Evolutionary conservation across 2,888 invertebrate genomes (phyloP), one percentile per base, ranked within the genome.

Genomic region (Phragmatobia fuliginosa): DNA sequence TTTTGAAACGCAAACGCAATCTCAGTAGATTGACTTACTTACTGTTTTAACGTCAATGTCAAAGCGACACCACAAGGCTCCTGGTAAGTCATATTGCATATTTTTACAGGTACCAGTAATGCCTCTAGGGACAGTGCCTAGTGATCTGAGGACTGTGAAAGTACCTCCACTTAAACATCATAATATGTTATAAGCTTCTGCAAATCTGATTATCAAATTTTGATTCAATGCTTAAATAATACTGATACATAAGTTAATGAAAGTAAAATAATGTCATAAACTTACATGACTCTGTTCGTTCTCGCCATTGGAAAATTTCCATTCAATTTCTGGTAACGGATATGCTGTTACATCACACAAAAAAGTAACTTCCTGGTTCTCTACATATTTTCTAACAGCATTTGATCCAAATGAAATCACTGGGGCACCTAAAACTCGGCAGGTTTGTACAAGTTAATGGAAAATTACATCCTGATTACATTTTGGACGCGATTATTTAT

Each of bases 281-380:
- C 78, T 76, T 81, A 88, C 89, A 83, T 78, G 63, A 32, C 32
- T 41, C 32, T 79, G 71, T 61, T 80, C 66, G 10, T 72, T 76
- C 8, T 67, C 73, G 65, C 83, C 82, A 67, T 83, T 79, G 7
- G 82, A 80, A 73, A 92, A 92, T 45, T 74, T 72, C 94, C 94
- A 94, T 5, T 67, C 73, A 16, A 94, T 80, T 1, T 63, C 60
- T 1, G 94, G 93, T 65, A 88, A 70, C 1, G 92, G 91, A 75
- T 88, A 92, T 7, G 92, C 94, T 31, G 75, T 82, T 18, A 86
- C 92, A n/a, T 82, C 78, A 74, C 94, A 94, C 45, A 70, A 66
- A 21, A 94, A 75, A 25, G 81, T 85, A 14, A 79, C 82, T 25
- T 1, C 67, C 60, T 79, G 82, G 52, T 85, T 83, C 33, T 81